Evolutionary conservation across 2,888 invertebrate species (phyloP).

Genomic region (Drosophila rubida): DNA sequence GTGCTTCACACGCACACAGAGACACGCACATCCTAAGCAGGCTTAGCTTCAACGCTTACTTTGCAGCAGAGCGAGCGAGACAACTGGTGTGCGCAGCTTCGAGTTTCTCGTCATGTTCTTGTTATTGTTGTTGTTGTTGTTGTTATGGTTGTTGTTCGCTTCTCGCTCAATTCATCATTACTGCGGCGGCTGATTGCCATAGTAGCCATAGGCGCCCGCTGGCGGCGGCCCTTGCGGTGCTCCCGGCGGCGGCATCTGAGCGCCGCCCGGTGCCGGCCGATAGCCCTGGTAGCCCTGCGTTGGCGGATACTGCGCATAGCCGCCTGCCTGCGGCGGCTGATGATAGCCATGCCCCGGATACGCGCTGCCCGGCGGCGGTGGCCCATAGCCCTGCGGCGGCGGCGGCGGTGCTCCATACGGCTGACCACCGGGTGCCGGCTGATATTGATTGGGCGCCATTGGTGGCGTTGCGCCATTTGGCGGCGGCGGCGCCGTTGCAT

Average conservation of each 20-base stretch:
- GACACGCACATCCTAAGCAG: conserved; percentile 4
- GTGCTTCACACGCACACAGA: conserved; percentile 13
- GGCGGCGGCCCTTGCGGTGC: conserved; percentile 85
- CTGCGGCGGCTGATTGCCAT: conserved; percentile 91
- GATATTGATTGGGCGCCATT: conserved; percentile 83
- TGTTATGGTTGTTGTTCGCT: not conserved
- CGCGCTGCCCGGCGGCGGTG: conserved; percentile 83
- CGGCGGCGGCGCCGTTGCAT: conserved; percentile 82
- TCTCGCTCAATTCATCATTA: conserved; percentile 30
- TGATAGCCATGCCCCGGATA: conserved; percentile 87
- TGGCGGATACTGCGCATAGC: conserved; percentile 88
- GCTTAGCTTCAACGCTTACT: conserved; percentile 1
- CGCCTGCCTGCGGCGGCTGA: conserved; percentile 86
- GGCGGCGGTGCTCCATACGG: conserved; percentile 83
- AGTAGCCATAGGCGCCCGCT: conserved; percentile 91
- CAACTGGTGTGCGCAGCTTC: not conserved
- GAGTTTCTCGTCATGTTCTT: not conserved
- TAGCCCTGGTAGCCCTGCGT: conserved; percentile 89
- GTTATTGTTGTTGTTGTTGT: conserved; percentile 19
- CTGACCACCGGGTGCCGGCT: conserved; percentile 83
- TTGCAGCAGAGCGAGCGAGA: not conserved
- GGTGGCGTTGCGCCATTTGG: conserved; percentile 82
- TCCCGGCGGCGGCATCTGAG: conserved; percentile 86
- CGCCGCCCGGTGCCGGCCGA: conserved; percentile 86
- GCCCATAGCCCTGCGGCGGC: conserved; percentile 82